A percentile compares a stretch with the other conserved stretches of the same genome.
Conservation (phyloP, 2,113 vertebrate species). For the Hippocampus guttulatus region DNA sequence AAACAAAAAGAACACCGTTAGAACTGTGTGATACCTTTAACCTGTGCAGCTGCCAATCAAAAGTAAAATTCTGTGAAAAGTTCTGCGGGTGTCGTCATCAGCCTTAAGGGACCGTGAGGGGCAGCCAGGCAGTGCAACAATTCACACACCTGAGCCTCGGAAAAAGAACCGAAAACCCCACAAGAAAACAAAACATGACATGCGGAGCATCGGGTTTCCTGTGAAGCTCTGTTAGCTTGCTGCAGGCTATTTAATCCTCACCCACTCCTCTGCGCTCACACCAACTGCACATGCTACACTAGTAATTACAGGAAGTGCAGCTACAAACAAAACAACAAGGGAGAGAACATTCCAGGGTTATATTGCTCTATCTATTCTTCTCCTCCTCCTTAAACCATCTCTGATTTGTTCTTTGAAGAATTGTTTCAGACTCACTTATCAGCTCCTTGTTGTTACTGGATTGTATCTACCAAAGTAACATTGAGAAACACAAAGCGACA, state of each 20-base stretch:
- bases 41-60: conserved; percentile 17
- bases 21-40: conserved; percentile 33
- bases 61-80: conserved; percentile 37
- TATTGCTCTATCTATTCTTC: conserved; percentile 40
- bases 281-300: conserved; percentile 33
- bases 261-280: conserved; percentile 41
- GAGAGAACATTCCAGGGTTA: conserved; percentile 41
- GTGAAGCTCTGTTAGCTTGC: conserved; percentile 35
- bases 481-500: too few relatives aligned
- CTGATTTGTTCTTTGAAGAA: conserved; percentile 24
- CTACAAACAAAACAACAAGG: conserved; percentile 41
- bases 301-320: conserved; percentile 54
- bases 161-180: conserved; percentile 45
- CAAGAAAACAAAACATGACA: conserved; percentile 64
- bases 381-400: conserved; percentile 34
- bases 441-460: not conserved
- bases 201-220: conserved; percentile 44
- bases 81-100: conserved; percentile 40
- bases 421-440: conserved; percentile 53
- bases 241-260: conserved; percentile 47
- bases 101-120: conserved; percentile 35
- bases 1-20: not conserved
- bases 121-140: conserved; percentile 31
- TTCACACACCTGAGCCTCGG: conserved; percentile 44
- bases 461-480: not conserved